Conservation (phyloP, 2,888 invertebrate species). For the Glyphotaelius pellucidus region DNA sequence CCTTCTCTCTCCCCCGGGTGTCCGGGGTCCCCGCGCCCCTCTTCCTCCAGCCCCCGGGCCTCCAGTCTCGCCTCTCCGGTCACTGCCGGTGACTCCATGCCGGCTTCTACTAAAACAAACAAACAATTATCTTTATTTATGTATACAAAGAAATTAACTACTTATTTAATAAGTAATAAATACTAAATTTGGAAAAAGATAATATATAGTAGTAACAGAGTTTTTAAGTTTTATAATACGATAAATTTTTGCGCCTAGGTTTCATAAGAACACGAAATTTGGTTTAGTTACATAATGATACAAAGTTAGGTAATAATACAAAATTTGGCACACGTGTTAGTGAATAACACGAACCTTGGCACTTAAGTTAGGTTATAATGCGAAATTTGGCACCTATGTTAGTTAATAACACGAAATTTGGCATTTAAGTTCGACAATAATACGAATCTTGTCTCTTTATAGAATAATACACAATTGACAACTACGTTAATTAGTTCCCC, state of each 20-base stretch:
- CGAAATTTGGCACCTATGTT: background rate
- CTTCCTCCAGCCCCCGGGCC: background rate
- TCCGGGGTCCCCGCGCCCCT: background rate
- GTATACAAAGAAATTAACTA: too few relatives aligned
- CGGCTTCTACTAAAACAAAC: conserved; percentile 11
- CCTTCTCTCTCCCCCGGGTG: background rate
- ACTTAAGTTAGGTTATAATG: background rate
- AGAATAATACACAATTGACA: too few relatives aligned
- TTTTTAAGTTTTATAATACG: background rate
- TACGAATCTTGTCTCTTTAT: too few relatives aligned
- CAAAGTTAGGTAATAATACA: background rate
- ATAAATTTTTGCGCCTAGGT: background rate
- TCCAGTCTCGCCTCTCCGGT: background rate
- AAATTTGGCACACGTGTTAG: background rate
- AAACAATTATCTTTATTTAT: background rate
- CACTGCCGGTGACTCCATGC: background rate
- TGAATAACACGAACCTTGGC: too few relatives aligned
- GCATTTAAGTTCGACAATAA: background rate
- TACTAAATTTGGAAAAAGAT: too few relatives aligned
- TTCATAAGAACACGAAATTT: too few relatives aligned
- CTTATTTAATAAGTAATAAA: too few relatives aligned
- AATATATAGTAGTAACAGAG: too few relatives aligned
- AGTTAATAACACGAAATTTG: background rate
- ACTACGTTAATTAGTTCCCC: too few relatives aligned
- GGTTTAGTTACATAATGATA: too few relatives aligned